These are phyloP conservation scores for Eunapius fragilis DNA, from an alignment of 37 sponge, comb jelly and placozoan genomes.

Conservation along the genomic window DNA sequence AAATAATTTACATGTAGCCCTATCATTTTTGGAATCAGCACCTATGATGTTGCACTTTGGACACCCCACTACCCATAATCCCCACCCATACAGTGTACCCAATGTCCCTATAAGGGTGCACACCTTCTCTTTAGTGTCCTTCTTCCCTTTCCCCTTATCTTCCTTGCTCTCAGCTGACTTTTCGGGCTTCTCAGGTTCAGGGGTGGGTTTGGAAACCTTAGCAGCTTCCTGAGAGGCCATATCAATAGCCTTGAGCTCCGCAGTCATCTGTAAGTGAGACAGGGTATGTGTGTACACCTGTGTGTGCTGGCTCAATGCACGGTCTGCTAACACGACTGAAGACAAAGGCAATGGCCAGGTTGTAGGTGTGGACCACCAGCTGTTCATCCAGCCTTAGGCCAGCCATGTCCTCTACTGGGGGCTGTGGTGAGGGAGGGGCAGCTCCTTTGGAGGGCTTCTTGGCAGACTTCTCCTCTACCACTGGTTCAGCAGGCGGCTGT, in stretches of 20 bases:
- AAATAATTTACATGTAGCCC: no score
- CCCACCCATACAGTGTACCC: no score
- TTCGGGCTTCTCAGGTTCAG: not conserved
- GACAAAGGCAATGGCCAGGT: constrained; percentile 22
- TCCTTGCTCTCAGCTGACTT: constrained; percentile 19
- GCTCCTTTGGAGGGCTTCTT: constrained; percentile 32
- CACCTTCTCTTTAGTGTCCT: constrained; percentile 19
- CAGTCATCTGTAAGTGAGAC: constrained; percentile 4
- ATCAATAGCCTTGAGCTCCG: constrained; percentile 20
- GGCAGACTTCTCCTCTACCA: constrained; percentile 28
- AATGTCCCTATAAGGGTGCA: constrained; percentile 1
- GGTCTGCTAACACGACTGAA: constrained; percentile 14
- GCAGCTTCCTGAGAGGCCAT: not conserved
- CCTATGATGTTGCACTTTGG: no score
- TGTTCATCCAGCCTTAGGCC: constrained; percentile 49
- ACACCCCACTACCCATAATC: no score
- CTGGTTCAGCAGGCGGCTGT: constrained; percentile 10
- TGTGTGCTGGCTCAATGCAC: no score
- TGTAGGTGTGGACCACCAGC: constrained; percentile 50
- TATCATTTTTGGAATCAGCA: no score
- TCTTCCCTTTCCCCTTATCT: not conserved
- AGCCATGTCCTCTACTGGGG: constrained; percentile 37
- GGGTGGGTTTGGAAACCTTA: not conserved
- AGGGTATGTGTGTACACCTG: no score
- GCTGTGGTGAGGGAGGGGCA: not conserved